phyloP scores from a whole-genome alignment of 1,140 invertebrate genomes.

The Phenacoccus solenopsis region DNA sequence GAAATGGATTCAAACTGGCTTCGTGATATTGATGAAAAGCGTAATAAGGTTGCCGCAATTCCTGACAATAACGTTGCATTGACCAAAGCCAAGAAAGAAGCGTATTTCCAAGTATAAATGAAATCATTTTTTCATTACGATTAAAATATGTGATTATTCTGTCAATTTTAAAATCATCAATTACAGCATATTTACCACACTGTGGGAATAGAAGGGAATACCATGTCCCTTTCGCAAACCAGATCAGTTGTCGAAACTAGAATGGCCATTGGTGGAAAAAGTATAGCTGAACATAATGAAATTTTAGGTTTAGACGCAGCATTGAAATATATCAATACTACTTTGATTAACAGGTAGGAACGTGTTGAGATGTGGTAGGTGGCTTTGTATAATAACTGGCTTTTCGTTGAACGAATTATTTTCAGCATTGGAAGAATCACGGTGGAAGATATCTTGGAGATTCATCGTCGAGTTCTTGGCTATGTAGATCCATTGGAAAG shows the following conservation, averaged over 20 bases:
- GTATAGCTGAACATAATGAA: slow-evolving; percentile 93
- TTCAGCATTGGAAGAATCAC: slow-evolving; percentile 49
- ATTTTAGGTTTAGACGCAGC: slow-evolving; percentile 87
- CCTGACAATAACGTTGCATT: slow-evolving; percentile 66
- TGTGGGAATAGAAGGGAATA: slow-evolving; percentile 94
- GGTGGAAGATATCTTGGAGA: slow-evolving; percentile 78
- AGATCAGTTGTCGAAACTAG: slow-evolving; percentile 84
- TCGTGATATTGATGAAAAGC: slow-evolving; percentile 70
- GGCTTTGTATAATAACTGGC: too few relatives aligned
- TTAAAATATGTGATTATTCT: background rate
- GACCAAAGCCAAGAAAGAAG: slow-evolving; percentile 78
- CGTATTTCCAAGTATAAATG: slow-evolving; percentile 53
- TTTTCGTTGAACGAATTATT: slow-evolving; percentile 29
- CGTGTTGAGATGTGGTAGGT: too few relatives aligned
- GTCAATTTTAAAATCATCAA: slow-evolving; percentile 4
- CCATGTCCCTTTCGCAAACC: slow-evolving; percentile 87
- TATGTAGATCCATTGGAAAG: slow-evolving; percentile 82
- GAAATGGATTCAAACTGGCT: slow-evolving; percentile 72
- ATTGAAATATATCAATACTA: slow-evolving; percentile 90
- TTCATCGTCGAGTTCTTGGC: slow-evolving; percentile 83
- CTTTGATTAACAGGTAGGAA: slow-evolving; percentile 52
- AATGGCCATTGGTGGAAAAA: slow-evolving; percentile 85
- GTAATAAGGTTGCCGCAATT: slow-evolving; percentile 63
- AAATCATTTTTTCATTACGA: background rate
- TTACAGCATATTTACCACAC: slow-evolving; percentile 89